These are phyloP conservation scores for Styela clava DNA, from an alignment of 23 tunicate species.

Conservation along the genomic window DNA sequence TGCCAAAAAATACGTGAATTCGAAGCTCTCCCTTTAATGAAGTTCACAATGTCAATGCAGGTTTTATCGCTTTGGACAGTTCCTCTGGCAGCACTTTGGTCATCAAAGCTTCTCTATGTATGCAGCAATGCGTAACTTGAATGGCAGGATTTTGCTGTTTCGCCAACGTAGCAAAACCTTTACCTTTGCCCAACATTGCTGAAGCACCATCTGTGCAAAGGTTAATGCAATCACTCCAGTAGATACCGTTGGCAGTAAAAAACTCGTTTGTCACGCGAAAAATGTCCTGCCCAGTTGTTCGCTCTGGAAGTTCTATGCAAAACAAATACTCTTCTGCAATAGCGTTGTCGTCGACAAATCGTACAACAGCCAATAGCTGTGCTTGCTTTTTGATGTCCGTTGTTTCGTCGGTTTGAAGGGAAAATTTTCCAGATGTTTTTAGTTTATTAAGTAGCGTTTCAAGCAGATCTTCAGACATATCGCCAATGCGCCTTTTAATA, in stretches of 20 bases:
- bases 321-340: conserved; percentile 35
- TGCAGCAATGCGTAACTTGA: too few relatives aligned
- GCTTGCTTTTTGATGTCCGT: conserved; percentile 17
- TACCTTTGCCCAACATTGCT: conserved; percentile 29
- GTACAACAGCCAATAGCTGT: conserved; percentile 37
- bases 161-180: conserved; percentile 25
- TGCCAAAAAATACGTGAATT: too few relatives aligned
- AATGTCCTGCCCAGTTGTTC: conserved; percentile 9
- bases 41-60: conserved; percentile 27
- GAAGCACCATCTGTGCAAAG: conserved; percentile 32
- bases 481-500: too few relatives aligned
- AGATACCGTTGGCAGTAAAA: conserved; percentile 19
- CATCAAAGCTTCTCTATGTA: conserved; percentile 8
- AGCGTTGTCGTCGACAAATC: conserved; percentile 41
- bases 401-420: conserved; percentile 24
- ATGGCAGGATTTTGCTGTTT: conserved; percentile 25
- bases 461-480: conserved; percentile 24
- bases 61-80: conserved; percentile 3
- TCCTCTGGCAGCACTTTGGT: conserved; percentile 37
- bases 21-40: too few relatives aligned
- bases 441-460: conserved; percentile 22
- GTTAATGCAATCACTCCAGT: conserved; percentile 38
- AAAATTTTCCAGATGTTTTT: conserved; percentile 16
- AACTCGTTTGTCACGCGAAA: conserved; percentile 8
- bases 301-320: conserved; percentile 42